Evolutionary conservation across 2,113 vertebrate genomes (phyloP), one percentile per base, ranked within the genome.

Genomic region (Galemys pyrenaicus): DNA sequence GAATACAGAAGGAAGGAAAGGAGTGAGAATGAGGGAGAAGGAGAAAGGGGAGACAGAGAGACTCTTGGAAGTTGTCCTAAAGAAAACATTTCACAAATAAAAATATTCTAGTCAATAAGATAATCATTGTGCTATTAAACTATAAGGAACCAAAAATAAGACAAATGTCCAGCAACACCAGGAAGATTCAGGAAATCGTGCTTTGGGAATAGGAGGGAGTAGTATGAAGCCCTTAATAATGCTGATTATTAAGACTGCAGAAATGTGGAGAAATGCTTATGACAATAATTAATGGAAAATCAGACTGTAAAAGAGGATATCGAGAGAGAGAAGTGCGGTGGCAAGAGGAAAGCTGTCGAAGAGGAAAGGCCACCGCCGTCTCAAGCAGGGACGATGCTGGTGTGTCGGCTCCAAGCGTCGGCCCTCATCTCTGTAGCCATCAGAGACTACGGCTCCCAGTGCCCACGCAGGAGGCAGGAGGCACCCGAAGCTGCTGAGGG

Each of bases 61-160:
- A 83, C 2, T 2, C 22, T 12, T 41, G 46, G 68, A 71, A 81
- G 84, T 19, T 83, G 20, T 71, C 68, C 64, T 91, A 58, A 91
- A 44, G 54, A 87, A 86, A 75, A 79, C 58, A 88, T 70, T 44
- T 83, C 93, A 30, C 58, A 75, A 89, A 93, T 32, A 70, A 93
- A 91, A 80, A 51, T n/a, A 37, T 65, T 84, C 78, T 44, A 19
- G 35, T 86, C 16, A 26, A 86, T 70, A 91, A 74, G 80, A 16
- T 78, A 77, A 95, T 67, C 70, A 19, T 12, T 46, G 67, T 54
- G 35, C 49, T 32, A 46, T 81, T 91, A 70, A 64, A 89, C 73
- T 41, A 5, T 67, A n/a, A 74, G 87, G 56, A 87, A 74, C 51
- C 20, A 75, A 74, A 67, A 39, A 70, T 37, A 58, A 88, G 85